Evolutionary conservation across 1,140 invertebrate genomes (phyloP), one percentile per base, ranked within the genome.

Genomic region (Augochlora pura): DNA sequence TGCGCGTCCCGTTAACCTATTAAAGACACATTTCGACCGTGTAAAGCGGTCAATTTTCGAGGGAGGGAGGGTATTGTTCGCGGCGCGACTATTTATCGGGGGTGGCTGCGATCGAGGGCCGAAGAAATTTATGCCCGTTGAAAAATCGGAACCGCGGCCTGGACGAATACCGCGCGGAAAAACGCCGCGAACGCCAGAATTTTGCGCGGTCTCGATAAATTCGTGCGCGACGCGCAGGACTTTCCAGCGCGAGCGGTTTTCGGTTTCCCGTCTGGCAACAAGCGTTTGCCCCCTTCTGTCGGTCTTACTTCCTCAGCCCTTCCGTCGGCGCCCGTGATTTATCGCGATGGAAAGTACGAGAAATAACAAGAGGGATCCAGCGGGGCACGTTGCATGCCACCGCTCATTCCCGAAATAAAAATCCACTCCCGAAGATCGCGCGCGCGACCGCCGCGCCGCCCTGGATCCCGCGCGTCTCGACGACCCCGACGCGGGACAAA

Each of bases 291-390:
- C 85, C 84, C 82, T 84, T 80, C 86, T 71, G 85, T 86, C 87
- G 82, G 85, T 76, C 82, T 87, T 85, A 85, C 80, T 91, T 89
- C 87, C 87, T 87, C 87, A 85, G 84, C 83, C 88, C 89, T 91
- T 92, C 89, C 88, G 89, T 90, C 86, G 83, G 76, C 77, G 72
- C 83, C 77, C 73, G 86, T 92, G 91, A 92, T 93, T 93, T 92
- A 93, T 92, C 86, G 90, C 88, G 84, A 91, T 88, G 89, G 91
- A 92, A 92, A 92, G 89, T 91, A 92, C 86, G 89, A 92, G 91
- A 91, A 92, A 92, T 91, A 91, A 92, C 91, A 91, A 88, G 68
- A 46, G 89, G 88, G 88, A 91, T 54, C 46, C 66, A 65, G 21
- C n/a, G 23, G n/a, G 25, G 60, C 54, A 78, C 72, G 81, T 81